A percentile compares a stretch with the other conserved stretches of the same genome.
Evolutionary conservation across 2,113 vertebrate genomes (phyloP).

Genomic region (Lota lota): DNA sequence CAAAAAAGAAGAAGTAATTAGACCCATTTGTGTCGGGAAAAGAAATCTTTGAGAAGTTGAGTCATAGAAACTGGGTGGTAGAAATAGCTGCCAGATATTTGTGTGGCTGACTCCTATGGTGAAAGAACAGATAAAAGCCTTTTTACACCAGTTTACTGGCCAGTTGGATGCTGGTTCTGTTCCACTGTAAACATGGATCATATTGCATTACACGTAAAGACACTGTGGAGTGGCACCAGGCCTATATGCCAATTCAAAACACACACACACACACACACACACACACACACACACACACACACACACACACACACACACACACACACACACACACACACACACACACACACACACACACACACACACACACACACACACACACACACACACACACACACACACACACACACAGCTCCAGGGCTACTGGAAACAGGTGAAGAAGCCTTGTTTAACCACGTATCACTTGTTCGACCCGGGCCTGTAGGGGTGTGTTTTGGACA

Average conservation of each 20-base stretch:
- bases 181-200: slow-evolving; percentile 40
- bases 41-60: slow-evolving; percentile 21
- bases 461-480: slow-evolving; percentile 38
- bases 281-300: too few relatives aligned
- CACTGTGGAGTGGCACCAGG: slow-evolving; percentile 30
- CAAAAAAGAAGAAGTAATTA: too few relatives aligned
- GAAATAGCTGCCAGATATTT: slow-evolving; percentile 68
- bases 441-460: slow-evolving; percentile 51
- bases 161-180: slow-evolving; percentile 45
- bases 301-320: too few relatives aligned
- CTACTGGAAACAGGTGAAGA: slow-evolving; percentile 71
- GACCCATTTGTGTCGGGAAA: too few relatives aligned
- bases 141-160: slow-evolving; percentile 40
- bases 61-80: slow-evolving; percentile 47
- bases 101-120: slow-evolving; percentile 59
- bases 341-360: not conserved
- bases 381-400: not conserved
- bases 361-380: not conserved
- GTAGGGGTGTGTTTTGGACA: slow-evolving; percentile 28
- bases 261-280: too few relatives aligned
- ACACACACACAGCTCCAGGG: slow-evolving; percentile 20
- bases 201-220: slow-evolving; percentile 28
- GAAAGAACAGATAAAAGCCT: slow-evolving; percentile 64
- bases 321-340: too few relatives aligned
- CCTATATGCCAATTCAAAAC: slow-evolving; percentile 58